Evolutionary conservation across 2,113 vertebrate genomes (phyloP).

Genomic region (Gracilinanus agilis): DNA sequence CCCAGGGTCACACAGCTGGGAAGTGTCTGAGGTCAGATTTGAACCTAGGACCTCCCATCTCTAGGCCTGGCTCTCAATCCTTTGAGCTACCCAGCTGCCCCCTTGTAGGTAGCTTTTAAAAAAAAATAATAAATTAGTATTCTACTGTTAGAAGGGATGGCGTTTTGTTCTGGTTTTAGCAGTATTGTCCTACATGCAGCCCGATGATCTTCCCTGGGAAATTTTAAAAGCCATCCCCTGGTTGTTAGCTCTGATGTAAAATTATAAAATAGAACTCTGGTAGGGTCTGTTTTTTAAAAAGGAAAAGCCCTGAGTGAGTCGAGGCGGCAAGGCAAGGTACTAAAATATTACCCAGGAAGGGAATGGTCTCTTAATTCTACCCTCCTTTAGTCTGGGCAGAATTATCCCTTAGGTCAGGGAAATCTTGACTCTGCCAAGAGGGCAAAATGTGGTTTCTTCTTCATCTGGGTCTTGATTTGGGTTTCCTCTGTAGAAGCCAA

Average conservation of each 20-base stretch:
- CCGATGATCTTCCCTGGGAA: slow-evolving; percentile 82
- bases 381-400: neutral
- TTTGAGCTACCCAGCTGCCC: too few relatives aligned
- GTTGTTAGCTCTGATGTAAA: slow-evolving; percentile 85
- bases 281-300: slow-evolving; percentile 85
- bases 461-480: too few relatives aligned
- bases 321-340: slow-evolving; percentile 54
- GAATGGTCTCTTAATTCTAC: neutral
- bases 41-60: too few relatives aligned
- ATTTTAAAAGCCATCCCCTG: slow-evolving; percentile 80
- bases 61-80: too few relatives aligned
- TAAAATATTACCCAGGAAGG: neutral
- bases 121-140: slow-evolving; percentile 85
- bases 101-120: neutral
- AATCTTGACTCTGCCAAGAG: neutral
- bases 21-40: too few relatives aligned
- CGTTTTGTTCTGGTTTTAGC: slow-evolving; percentile 81
- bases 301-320: slow-evolving; percentile 84
- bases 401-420: neutral
- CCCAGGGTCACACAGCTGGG: too few relatives aligned
- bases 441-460: too few relatives aligned
- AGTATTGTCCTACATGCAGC: slow-evolving; percentile 82
- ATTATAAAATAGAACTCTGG: slow-evolving; percentile 89
- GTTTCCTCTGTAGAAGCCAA: too few relatives aligned
- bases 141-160: slow-evolving; percentile 83